Evolutionary conservation across 2,888 invertebrate genomes (phyloP).

Genomic region (Dicyrtoma fusca): DNA sequence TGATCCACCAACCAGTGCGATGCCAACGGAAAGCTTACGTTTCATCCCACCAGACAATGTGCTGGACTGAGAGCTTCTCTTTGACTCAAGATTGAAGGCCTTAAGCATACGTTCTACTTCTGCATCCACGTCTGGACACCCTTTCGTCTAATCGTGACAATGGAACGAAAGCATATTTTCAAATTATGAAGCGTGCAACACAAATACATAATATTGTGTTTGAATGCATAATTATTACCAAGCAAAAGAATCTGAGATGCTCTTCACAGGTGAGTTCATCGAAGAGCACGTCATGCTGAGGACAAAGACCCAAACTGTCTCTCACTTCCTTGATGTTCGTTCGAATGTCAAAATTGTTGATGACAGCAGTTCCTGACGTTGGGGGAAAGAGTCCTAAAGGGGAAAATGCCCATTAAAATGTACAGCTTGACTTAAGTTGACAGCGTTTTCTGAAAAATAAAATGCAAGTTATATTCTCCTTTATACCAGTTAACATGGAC

Average conservation of each 20-base stretch:
- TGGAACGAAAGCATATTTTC: background rate
- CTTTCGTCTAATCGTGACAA: conserved; percentile 66
- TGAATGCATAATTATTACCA: conserved; percentile 64
- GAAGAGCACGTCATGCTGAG: conserved; percentile 85
- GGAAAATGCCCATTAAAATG: no score
- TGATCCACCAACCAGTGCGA: conserved; percentile 75
- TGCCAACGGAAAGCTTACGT: conserved; percentile 82
- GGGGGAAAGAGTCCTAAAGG: conserved; percentile 73
- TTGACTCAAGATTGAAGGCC: conserved; percentile 69
- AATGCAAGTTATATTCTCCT: no score
- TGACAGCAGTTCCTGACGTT: conserved; percentile 70
- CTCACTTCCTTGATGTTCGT: conserved; percentile 69
- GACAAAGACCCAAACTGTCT: conserved; percentile 81
- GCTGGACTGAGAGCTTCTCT: conserved; percentile 66
- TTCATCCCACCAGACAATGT: conserved; percentile 91
- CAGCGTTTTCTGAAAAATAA: no score
- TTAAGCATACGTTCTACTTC: conserved; percentile 66
- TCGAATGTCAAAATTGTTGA: conserved; percentile 73
- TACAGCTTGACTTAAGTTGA: conserved; percentile 54
- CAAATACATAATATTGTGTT: no score
- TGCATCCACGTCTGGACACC: conserved; percentile 61
- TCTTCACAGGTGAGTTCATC: conserved; percentile 78
- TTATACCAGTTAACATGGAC: conserved; percentile 71
- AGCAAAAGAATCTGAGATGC: conserved; percentile 80
- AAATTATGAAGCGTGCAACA: no score